These are phyloP conservation scores for Mimachlamys varia DNA, from an alignment of 2,888 invertebrate species.

Conservation along the genomic window DNA sequence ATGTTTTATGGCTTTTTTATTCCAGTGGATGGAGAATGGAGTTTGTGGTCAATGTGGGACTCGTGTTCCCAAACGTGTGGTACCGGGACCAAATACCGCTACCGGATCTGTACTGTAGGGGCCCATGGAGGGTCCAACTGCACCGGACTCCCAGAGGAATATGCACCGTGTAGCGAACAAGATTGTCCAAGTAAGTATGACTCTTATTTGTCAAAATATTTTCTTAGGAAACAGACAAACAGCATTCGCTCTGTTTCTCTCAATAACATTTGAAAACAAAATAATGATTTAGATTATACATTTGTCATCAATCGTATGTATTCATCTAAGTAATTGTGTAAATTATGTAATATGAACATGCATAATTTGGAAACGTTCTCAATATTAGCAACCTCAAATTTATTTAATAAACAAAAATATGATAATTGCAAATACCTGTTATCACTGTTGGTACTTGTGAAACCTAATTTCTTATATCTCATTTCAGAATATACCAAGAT, in stretches of 20 bases:
- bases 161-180: conserved; percentile 63
- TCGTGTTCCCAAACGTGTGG: conserved; percentile 70
- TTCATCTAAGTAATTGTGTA: no score
- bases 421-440: no score
- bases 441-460: not conserved
- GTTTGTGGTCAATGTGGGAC: conserved; percentile 66
- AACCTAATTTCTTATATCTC: not conserved
- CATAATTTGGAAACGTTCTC: no score
- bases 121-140: conserved; percentile 69
- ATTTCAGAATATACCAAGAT: not conserved
- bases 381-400: no score
- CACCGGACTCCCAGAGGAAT: conserved; percentile 59
- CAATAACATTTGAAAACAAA: no score
- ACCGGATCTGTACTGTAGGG: conserved; percentile 59
- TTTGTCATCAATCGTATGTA: no score
- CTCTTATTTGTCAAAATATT: not conserved
- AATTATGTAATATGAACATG: no score
- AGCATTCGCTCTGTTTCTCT: no score
- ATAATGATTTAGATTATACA: no score
- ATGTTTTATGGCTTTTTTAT: not conserved
- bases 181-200: conserved; percentile 68
- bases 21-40: conserved; percentile 69
- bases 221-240: not conserved
- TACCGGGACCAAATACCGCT: conserved; percentile 64
- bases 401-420: no score